These are phyloP conservation scores for Nyctibius bracteatus DNA, from an alignment of 2,113 vertebrate genomes.

Conservation along the genomic window DNA sequence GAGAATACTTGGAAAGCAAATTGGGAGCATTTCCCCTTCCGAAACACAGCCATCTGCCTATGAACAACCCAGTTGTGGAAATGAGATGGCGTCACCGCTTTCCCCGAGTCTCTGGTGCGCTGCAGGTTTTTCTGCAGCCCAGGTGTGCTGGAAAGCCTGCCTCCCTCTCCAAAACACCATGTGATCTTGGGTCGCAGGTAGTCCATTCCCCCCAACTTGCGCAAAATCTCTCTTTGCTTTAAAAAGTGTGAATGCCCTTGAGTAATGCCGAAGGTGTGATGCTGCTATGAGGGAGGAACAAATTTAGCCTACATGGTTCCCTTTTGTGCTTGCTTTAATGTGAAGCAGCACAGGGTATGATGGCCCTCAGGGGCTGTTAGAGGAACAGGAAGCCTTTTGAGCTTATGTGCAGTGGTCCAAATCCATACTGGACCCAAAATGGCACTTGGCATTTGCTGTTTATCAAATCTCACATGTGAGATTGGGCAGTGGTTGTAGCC, in stretches of 20 bases:
- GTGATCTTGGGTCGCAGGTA: rapidly evolving
- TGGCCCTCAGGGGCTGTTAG: background rate
- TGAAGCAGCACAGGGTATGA: background rate
- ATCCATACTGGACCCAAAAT: background rate
- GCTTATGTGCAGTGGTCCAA: background rate
- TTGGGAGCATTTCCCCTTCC: background rate
- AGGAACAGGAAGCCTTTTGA: background rate
- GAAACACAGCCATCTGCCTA: background rate
- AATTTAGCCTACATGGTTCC: background rate
- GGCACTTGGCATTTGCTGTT: background rate
- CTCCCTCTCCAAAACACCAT: background rate
- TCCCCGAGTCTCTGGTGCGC: background rate
- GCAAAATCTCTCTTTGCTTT: background rate
- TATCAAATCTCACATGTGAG: background rate
- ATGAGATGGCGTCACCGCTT: background rate
- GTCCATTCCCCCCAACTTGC: rapidly evolving
- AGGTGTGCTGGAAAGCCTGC: background rate
- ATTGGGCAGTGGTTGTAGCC: background rate
- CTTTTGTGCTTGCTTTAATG: background rate
- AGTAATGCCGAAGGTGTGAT: background rate
- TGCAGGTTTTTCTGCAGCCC: background rate
- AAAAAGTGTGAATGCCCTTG: background rate
- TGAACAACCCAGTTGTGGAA: background rate
- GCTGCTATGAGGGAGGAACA: background rate
- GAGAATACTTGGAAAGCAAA: conserved; percentile 9